Evolutionary conservation across 37 sponge, comb jelly and placozoan species (phyloP).

Genomic region (Agelas oroides): DNA sequence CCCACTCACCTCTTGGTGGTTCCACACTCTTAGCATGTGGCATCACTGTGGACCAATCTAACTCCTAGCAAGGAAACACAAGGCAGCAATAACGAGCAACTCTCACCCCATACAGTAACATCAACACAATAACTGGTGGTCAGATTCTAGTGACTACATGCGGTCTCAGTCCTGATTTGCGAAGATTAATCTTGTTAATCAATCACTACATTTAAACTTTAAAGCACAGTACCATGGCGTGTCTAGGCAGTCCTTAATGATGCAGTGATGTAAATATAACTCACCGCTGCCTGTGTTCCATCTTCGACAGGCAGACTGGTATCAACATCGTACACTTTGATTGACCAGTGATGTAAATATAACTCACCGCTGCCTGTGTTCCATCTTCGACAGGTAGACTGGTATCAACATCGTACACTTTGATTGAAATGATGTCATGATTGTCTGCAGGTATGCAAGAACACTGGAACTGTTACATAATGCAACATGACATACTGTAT

Average conservation of each 20-base stretch:
- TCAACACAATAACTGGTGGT: too few relatives aligned
- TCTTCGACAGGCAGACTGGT: neutral
- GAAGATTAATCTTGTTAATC: too few relatives aligned
- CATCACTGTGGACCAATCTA: conserved; percentile 71
- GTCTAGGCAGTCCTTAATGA: too few relatives aligned
- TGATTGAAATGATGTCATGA: conserved; percentile 86
- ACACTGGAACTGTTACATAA: neutral
- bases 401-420: conserved; percentile 76
- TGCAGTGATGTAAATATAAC: too few relatives aligned
- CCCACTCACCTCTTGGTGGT: conserved; percentile 62
- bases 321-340: conserved; percentile 82
- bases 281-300: conserved; percentile 15
- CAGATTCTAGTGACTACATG: too few relatives aligned
- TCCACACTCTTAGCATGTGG: conserved; percentile 56
- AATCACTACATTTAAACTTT: too few relatives aligned
- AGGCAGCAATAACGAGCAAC: too few relatives aligned
- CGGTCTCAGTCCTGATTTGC: too few relatives aligned
- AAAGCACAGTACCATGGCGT: too few relatives aligned
- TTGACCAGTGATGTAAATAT: conserved; percentile 27
- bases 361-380: conserved; percentile 3
- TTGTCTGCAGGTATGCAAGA: conserved; percentile 69
- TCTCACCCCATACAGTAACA: too few relatives aligned
- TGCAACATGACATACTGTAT: too few relatives aligned
- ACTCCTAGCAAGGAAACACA: conserved; percentile 2
- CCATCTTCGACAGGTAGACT: neutral